A percentile compares a stretch with the other conserved stretches of the same genome.
Evolutionary conservation across 2,888 invertebrate genomes (phyloP).

Genomic region (Pasiphila rectangulata): DNA sequence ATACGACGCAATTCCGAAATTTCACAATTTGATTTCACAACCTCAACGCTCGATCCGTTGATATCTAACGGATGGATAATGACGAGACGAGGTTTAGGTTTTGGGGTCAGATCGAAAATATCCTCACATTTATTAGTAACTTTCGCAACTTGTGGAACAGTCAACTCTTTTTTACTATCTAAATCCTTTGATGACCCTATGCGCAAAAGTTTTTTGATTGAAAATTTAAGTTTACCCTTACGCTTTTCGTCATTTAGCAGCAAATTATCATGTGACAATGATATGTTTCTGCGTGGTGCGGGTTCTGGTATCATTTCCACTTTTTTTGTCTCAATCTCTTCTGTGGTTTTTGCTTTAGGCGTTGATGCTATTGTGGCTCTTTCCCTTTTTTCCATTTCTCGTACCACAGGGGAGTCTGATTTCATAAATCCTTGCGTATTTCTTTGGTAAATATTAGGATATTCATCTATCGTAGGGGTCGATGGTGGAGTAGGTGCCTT

Average conservation of each 20-base stretch:
- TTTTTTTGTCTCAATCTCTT: slow-evolving; percentile 60
- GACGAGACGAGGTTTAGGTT: slow-evolving; percentile 87
- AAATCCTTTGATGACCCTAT: slow-evolving; percentile 88
- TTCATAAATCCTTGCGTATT: slow-evolving; percentile 79
- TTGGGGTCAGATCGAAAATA: slow-evolving; percentile 78
- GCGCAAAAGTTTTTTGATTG: slow-evolving; percentile 90
- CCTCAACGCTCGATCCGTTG: slow-evolving; percentile 90
- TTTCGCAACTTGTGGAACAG: slow-evolving; percentile 65
- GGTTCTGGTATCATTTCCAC: slow-evolving; percentile 81
- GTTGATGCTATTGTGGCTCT: slow-evolving; percentile 71
- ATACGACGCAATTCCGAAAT: slow-evolving; percentile 61
- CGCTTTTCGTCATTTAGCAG: slow-evolving; percentile 83
- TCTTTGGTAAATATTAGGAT: slow-evolving; percentile 80
- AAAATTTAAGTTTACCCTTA: slow-evolving; percentile 87
- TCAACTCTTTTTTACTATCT: slow-evolving; percentile 75
- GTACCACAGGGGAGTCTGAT: slow-evolving; percentile 85
- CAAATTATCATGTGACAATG: slow-evolving; percentile 88
- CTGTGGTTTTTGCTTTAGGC: slow-evolving; percentile 53
- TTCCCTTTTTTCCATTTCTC: slow-evolving; percentile 88
- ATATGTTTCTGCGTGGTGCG: slow-evolving; percentile 85
- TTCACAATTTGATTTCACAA: slow-evolving; percentile 82
- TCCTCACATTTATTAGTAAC: slow-evolving; percentile 79
- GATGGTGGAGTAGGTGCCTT: slow-evolving; percentile 89
- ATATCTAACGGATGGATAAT: slow-evolving; percentile 94
- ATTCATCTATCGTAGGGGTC: slow-evolving; percentile 72